These are phyloP conservation scores for Aspidiotus destructor DNA, from an alignment of 2,888 invertebrate genomes.

Conservation along the genomic window DNA sequence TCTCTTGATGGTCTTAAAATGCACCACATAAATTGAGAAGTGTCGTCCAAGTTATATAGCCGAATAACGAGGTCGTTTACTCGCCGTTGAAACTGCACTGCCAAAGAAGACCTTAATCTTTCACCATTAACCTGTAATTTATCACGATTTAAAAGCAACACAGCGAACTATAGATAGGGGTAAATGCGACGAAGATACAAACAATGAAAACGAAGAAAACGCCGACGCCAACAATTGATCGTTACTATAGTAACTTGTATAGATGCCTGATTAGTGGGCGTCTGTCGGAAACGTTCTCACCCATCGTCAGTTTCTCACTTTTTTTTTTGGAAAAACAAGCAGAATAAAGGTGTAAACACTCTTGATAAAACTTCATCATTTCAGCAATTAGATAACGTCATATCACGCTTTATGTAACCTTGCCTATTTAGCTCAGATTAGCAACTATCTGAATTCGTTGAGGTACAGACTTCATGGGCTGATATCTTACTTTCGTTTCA, in stretches of 20 bases:
- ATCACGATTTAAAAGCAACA: slow-evolving; percentile 27
- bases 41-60: neutral
- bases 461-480: too few relatives aligned
- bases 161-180: neutral
- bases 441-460: too few relatives aligned
- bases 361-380: slow-evolving; percentile 30
- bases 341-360: slow-evolving; percentile 28
- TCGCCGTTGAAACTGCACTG: neutral
- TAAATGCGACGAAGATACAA: slow-evolving; percentile 6
- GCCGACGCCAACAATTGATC: slow-evolving; percentile 30
- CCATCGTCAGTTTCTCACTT: slow-evolving; percentile 12
- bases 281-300: slow-evolving; percentile 32
- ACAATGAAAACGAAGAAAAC: slow-evolving; percentile 15
- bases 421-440: neutral
- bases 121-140: slow-evolving; percentile 29
- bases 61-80: slow-evolving; percentile 4
- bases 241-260: slow-evolving; percentile 25
- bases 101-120: slow-evolving; percentile 20
- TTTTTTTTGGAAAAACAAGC: slow-evolving; percentile 10
- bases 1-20: too few relatives aligned
- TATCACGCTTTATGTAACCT: slow-evolving; percentile 23
- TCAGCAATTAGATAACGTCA: slow-evolving; percentile 32
- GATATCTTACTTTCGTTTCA: too few relatives aligned
- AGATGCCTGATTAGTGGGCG: slow-evolving; percentile 30
- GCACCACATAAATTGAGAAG: too few relatives aligned